These are phyloP conservation scores for Neuroscelio doddi DNA, from an alignment of 2,888 invertebrate species.

Conservation along the genomic window DNA sequence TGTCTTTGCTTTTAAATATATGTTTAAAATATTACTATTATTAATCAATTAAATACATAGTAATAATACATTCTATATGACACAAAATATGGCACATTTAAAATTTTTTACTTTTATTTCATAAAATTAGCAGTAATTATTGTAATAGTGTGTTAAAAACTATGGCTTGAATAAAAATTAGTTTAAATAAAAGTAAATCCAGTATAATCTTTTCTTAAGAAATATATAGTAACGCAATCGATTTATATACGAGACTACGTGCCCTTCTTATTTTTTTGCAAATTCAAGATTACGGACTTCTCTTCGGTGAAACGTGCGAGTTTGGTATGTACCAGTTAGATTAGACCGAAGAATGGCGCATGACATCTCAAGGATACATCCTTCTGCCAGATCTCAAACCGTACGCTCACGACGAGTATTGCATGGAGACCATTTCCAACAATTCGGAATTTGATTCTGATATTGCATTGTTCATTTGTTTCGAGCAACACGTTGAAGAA, in stretches of 20 bases:
- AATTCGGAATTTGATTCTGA: slow-evolving; percentile 23
- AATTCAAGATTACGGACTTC: slow-evolving; percentile 60
- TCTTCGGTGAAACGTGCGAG: slow-evolving; percentile 55
- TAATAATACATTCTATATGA: no score
- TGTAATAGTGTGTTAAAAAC: no score
- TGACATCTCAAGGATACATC: slow-evolving; percentile 57
- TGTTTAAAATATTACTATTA: background rate
- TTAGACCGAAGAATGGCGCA: slow-evolving; percentile 51
- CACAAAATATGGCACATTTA: no score
- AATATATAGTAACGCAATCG: no score
- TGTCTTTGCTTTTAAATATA: background rate
- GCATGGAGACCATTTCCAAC: slow-evolving; percentile 60
- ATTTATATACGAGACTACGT: no score
- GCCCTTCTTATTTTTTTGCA: slow-evolving; percentile 9
- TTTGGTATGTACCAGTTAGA: slow-evolving; percentile 47
- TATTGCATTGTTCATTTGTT: slow-evolving; percentile 48
- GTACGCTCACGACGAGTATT: slow-evolving; percentile 57
- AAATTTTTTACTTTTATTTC: no score
- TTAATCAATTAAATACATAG: no score
- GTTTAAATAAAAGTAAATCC: no score
- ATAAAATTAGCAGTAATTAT: no score
- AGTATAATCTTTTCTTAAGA: no score
- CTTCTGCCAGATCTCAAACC: slow-evolving; percentile 25
- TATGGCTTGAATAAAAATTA: no score
- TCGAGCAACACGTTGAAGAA: background rate